phyloP scores from a whole-genome alignment of 2,797 vertebrate genomes.

The Protonibea diacanthus region DNA sequence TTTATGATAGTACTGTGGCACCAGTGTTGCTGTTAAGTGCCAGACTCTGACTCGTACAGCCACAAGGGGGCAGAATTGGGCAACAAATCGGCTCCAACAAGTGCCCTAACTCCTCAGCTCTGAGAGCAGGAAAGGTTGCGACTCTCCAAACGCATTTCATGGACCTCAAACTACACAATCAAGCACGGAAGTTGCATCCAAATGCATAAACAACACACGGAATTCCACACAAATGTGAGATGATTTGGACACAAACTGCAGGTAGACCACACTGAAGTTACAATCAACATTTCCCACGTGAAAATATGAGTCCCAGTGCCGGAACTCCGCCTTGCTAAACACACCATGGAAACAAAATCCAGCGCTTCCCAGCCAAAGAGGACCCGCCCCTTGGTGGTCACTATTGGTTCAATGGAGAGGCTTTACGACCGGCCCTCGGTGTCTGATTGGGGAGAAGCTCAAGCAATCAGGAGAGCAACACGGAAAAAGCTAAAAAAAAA shows the following conservation, averaged over 20 bases:
- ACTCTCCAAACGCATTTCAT: neutral
- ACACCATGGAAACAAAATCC: slow-evolving; percentile 52
- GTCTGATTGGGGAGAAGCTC: slow-evolving; percentile 64
- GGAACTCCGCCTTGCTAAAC: slow-evolving; percentile 53
- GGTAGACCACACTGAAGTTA: neutral
- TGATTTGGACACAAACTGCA: neutral
- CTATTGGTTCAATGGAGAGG: slow-evolving; percentile 51
- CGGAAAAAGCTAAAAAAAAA: slow-evolving; percentile 65
- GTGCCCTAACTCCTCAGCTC: neutral
- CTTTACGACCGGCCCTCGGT: neutral
- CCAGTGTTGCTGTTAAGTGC: neutral
- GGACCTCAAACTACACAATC: neutral
- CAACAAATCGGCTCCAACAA: slow-evolving; percentile 55
- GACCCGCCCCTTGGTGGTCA: slow-evolving; percentile 47
- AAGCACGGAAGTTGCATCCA: neutral
- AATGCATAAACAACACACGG: accelerated
- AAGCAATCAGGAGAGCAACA: slow-evolving; percentile 65
- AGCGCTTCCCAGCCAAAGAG: slow-evolving; percentile 31
- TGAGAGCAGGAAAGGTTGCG: neutral
- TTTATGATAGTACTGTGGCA: neutral
- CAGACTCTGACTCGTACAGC: neutral
- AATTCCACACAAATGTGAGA: accelerated
- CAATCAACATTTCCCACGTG: slow-evolving; percentile 18
- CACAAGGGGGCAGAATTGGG: slow-evolving; percentile 83
- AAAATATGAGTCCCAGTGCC: slow-evolving; percentile 27